A percentile compares a stretch with the other conserved stretches of the same genome.
These are phyloP conservation scores for Pristionchus mayeri DNA, from an alignment of 2,888 invertebrate species.

Conservation along the genomic window DNA sequence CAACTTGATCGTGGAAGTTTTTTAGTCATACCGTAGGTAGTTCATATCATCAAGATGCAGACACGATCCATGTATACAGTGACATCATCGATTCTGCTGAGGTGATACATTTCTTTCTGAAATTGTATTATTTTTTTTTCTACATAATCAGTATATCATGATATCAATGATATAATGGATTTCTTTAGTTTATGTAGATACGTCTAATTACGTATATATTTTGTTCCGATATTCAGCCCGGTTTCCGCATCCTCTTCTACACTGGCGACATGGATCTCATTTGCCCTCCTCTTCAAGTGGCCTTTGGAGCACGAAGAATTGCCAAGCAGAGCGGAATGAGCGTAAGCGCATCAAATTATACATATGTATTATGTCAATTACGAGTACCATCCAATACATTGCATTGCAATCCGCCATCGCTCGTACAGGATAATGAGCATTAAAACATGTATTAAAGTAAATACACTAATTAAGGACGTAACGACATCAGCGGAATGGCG, in stretches of 20 bases:
- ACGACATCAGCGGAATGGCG: neutral
- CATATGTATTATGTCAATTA: too few species aligned
- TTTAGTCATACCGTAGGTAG: neutral
- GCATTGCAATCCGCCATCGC: too few species aligned
- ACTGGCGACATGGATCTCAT: neutral
- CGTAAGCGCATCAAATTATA: neutral
- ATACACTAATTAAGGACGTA: neutral
- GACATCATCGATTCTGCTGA: neutral
- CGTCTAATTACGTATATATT: too few species aligned
- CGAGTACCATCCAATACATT: too few species aligned
- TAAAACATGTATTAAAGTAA: too few species aligned
- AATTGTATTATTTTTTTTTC: neutral
- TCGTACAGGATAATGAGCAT: too few species aligned
- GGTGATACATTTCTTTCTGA: neutral
- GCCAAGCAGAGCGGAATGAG: neutral
- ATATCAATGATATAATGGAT: neutral
- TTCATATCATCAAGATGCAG: neutral
- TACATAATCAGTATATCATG: neutral
- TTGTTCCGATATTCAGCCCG: too few species aligned
- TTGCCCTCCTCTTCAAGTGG: neutral
- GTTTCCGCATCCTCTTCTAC: constrained; percentile 9
- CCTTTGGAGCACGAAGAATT: neutral
- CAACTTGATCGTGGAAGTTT: neutral
- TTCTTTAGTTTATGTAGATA: too few species aligned
- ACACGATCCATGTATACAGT: neutral